Percentiles rank a stretch among this genome's conserved stretches.
Evolutionary conservation across 2,888 invertebrate species (phyloP).

Genomic region (Poecilus cupreus): DNA sequence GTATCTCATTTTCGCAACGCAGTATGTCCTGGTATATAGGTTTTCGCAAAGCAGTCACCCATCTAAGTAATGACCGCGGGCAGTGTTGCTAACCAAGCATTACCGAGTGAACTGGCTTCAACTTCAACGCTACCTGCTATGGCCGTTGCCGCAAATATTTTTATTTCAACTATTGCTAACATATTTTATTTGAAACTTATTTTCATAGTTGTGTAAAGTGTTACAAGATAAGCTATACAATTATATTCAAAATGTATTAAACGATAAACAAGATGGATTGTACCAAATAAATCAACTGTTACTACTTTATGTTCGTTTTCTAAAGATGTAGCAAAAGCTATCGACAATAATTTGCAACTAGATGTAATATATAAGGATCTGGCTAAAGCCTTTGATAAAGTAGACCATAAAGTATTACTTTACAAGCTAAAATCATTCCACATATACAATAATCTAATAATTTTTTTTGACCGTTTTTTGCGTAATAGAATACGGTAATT

Average conservation of each 20-base stretch:
- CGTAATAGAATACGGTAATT: background rate
- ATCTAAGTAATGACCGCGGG: no score
- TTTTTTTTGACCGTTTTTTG: background rate
- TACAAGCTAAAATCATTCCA: background rate
- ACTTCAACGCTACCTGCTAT: no score
- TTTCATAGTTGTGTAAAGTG: background rate
- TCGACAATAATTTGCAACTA: background rate
- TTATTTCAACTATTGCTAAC: no score
- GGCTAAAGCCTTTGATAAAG: conserved; percentile 20
- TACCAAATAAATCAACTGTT: background rate
- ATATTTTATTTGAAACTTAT: no score
- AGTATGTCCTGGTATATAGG: no score
- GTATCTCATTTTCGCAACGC: no score
- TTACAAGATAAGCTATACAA: background rate
- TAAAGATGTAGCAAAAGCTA: background rate
- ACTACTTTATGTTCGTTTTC: background rate
- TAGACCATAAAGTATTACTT: background rate
- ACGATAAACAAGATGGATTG: conserved; percentile 9
- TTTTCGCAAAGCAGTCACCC: no score
- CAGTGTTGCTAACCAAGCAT: no score
- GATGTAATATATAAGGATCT: background rate
- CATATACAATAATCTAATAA: background rate
- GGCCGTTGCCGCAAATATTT: no score
- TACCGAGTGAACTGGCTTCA: no score
- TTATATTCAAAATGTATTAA: background rate